Percentiles rank a stretch among this genome's conserved stretches.
Evolutionary conservation across 2,888 invertebrate genomes (phyloP).

Genomic region (Ellobium chinense): DNA sequence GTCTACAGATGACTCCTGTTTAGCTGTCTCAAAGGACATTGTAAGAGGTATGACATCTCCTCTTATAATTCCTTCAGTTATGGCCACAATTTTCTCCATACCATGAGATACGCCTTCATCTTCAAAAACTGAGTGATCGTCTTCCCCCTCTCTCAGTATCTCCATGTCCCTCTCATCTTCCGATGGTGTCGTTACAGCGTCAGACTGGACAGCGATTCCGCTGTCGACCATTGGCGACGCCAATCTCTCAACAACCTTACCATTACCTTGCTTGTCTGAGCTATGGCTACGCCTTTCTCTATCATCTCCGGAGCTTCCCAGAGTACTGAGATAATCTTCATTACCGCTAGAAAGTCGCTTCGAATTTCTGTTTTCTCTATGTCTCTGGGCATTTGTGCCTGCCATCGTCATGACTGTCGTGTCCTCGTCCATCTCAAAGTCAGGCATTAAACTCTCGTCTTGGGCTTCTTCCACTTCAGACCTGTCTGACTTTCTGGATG

Average conservation of each 20-base stretch:
- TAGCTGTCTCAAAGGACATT: neutral
- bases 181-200: neutral
- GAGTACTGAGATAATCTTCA: neutral
- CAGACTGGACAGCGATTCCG: neutral
- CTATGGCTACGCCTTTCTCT: neutral
- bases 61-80: constrained; percentile 8
- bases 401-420: constrained; percentile 23
- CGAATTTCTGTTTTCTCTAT: constrained; percentile 16
- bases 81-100: neutral
- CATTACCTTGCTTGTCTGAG: neutral
- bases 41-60: constrained; percentile 1
- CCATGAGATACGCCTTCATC: neutral
- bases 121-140: neutral
- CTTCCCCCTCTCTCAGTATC: neutral
- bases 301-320: neutral
- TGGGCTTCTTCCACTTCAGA: neutral
- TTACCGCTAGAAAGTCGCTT: constrained; percentile 24
- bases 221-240: neutral
- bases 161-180: neutral
- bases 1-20: neutral
- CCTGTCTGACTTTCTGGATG: too few species aligned
- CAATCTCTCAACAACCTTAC: neutral
- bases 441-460: neutral
- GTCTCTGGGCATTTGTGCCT: constrained; percentile 18
- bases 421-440: constrained; percentile 2